Conservation (phyloP, 1,140 invertebrate genomes). For the Leptinotarsa lineolata region DNA sequence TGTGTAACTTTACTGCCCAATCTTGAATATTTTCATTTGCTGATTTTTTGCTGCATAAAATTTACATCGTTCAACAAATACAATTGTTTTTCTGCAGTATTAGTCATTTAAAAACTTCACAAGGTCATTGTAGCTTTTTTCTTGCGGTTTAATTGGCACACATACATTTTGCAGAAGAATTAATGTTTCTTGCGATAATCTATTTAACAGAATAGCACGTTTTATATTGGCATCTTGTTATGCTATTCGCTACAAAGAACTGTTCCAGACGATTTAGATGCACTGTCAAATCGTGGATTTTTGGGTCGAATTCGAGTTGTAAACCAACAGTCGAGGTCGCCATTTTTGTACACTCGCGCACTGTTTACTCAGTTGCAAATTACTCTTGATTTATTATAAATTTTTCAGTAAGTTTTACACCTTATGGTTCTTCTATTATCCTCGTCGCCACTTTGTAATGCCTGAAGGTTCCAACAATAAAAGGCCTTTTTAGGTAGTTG, state of each 20-base stretch:
- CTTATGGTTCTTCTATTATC: too few species aligned
- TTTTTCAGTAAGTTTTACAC: too few species aligned
- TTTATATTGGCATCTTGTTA: not conserved
- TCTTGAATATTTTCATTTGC: not conserved
- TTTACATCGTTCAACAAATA: too few species aligned
- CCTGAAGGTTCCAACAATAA: too few species aligned
- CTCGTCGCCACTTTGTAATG: too few species aligned
- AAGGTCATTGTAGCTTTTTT: constrained; percentile 11
- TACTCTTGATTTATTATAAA: not conserved
- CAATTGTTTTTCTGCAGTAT: constrained; percentile 11
- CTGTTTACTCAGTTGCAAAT: too few species aligned
- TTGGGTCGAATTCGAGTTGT: constrained; percentile 9
- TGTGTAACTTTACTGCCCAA: too few species aligned
- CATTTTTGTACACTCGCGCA: too few species aligned
- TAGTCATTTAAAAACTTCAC: constrained; percentile 8
- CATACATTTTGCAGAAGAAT: constrained; percentile 10
- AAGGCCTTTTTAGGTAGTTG: too few species aligned
- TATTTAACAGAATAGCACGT: not conserved
- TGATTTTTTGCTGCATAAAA: constrained; percentile 14
- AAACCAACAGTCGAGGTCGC: not conserved
- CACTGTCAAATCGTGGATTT: constrained; percentile 12
- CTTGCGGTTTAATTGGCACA: not conserved
- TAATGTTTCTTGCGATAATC: not conserved
- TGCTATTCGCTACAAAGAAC: constrained; percentile 9
- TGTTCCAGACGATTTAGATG: constrained; percentile 10